These are phyloP conservation scores for Lepidonotus clava DNA, from an alignment of 2,888 invertebrate genomes.

Conservation along the genomic window DNA sequence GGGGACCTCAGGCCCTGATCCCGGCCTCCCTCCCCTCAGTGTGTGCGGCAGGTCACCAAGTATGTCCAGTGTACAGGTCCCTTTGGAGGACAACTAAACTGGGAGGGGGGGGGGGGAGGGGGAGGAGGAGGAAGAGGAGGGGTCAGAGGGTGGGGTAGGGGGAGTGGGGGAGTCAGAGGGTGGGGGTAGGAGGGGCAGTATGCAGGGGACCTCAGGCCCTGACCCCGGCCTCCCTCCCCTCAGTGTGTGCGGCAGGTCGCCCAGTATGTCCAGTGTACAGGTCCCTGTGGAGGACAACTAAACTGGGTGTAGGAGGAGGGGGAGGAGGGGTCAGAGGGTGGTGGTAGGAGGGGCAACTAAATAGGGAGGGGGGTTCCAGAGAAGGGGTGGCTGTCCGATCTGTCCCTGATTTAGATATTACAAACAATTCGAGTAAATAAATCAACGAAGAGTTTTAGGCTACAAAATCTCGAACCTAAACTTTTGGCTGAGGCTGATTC, in stretches of 20 bases:
- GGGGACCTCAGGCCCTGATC: neutral
- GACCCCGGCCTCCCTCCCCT: neutral
- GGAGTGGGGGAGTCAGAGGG: no score
- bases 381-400: neutral
- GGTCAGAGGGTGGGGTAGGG: neutral
- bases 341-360: neutral
- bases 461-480: no score
- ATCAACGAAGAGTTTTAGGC: no score
- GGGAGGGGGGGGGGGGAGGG: neutral
- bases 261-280: neutral
- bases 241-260: neutral
- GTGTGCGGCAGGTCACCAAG: no score
- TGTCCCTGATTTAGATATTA: no score
- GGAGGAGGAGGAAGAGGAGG: constrained; percentile 10
- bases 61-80: no score
- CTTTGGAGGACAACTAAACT: neutral
- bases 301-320: neutral
- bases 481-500: no score
- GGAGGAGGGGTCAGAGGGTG: neutral
- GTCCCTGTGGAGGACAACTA: constrained; percentile 13
- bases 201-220: neutral
- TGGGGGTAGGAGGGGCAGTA: neutral
- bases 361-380: neutral
- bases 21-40: no score
- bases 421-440: no score